Evolutionary conservation across 1,140 invertebrate genomes (phyloP).

Genomic region (Hermetia illucens): DNA sequence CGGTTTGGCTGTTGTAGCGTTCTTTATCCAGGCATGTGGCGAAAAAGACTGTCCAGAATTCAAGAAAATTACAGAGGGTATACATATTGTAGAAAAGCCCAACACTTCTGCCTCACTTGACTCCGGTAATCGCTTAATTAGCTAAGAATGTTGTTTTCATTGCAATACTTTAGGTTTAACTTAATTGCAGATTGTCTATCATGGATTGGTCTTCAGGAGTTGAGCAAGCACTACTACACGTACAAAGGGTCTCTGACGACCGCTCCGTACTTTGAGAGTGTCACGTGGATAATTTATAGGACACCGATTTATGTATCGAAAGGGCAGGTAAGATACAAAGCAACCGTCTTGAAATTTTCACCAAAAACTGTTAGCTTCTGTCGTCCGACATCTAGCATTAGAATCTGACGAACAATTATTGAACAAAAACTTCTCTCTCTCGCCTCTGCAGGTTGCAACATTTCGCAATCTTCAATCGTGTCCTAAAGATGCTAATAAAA

Average conservation of each 20-base stretch:
- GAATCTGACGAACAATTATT: too few relatives aligned
- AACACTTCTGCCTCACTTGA: conserved; percentile 25
- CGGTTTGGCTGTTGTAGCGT: conserved; percentile 60
- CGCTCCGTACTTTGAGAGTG: conserved; percentile 51
- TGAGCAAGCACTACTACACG: conserved; percentile 30
- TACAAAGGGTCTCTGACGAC: conserved; percentile 54
- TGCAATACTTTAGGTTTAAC: background rate
- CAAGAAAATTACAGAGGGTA: conserved; percentile 29
- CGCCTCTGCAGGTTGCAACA: conserved; percentile 23
- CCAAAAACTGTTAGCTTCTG: too few relatives aligned
- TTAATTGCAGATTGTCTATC: conserved; percentile 21
- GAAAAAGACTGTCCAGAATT: conserved; percentile 29
- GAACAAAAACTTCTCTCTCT: too few relatives aligned
- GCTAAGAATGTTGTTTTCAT: background rate
- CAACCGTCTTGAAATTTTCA: too few relatives aligned
- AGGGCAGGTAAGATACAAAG: conserved; percentile 49
- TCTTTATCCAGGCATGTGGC: conserved; percentile 48
- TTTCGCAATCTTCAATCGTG: conserved; percentile 29
- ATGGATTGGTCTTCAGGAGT: conserved; percentile 28
- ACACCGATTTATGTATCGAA: conserved; percentile 52
- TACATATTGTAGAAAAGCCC: conserved; percentile 26
- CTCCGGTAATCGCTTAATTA: conserved; percentile 17
- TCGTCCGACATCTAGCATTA: background rate
- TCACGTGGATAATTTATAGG: conserved; percentile 60
- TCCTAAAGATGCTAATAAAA: conserved; percentile 28